A percentile compares a stretch with the other conserved stretches of the same genome.
These are phyloP conservation scores for Zoanthus sociatus DNA, from an alignment of 92 coral and sea anemone genomes.

Conservation along the genomic window DNA sequence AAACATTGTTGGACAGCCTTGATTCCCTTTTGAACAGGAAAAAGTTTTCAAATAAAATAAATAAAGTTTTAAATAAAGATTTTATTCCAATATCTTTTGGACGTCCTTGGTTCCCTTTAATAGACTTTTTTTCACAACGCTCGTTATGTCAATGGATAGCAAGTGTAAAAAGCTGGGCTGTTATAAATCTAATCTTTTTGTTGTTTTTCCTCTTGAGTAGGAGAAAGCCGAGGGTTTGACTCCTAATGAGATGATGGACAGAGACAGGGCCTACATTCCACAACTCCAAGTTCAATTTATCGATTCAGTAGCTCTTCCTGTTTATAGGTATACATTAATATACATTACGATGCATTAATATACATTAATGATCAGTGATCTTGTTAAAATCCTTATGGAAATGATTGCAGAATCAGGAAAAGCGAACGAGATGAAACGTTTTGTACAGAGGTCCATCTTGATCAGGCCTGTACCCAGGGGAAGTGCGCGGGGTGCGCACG, in stretches of 20 bases:
- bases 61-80: too few relatives aligned
- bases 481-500: neutral
- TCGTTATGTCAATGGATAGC: too few relatives aligned
- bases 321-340: conserved; percentile 7
- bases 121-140: too few relatives aligned
- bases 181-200: neutral
- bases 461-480: neutral
- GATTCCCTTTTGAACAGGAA: too few relatives aligned
- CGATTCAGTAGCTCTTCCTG: conserved; percentile 39
- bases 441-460: neutral
- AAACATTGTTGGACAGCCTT: too few relatives aligned
- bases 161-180: too few relatives aligned
- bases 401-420: neutral
- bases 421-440: neutral
- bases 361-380: too few relatives aligned
- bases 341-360: too few relatives aligned
- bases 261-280: conserved; percentile 40
- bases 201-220: neutral
- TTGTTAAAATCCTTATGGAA: neutral
- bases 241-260: conserved; percentile 46
- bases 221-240: conserved; percentile 44
- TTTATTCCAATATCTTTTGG: too few relatives aligned
- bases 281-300: conserved; percentile 43
- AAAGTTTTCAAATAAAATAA: too few relatives aligned
- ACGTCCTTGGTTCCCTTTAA: too few relatives aligned